Percentiles rank a stretch among this genome's conserved stretches.
Evolutionary conservation across 2,797 vertebrate genomes (phyloP).

Genomic region (Rhabdomys pumilio): DNA sequence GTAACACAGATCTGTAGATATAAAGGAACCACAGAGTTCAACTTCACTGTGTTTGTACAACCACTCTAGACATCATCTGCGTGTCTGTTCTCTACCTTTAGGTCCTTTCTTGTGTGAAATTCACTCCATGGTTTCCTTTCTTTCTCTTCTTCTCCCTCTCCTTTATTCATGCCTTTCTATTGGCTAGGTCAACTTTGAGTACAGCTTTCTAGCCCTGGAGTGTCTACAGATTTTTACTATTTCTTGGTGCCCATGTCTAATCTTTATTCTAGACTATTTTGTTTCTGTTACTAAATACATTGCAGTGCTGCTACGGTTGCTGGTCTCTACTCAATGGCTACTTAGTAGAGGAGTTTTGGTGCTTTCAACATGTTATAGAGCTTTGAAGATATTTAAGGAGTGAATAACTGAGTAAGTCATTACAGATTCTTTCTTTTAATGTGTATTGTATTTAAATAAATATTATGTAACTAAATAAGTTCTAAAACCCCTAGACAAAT

Average conservation of each 20-base stretch:
- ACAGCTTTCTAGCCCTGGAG: neutral
- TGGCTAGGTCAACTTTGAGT: neutral
- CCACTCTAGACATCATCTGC: neutral
- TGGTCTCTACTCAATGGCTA: neutral
- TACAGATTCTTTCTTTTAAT: constrained; percentile 27
- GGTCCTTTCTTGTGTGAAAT: neutral
- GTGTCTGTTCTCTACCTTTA: neutral
- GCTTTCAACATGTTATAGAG: neutral
- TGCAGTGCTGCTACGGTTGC: neutral
- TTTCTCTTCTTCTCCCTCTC: neutral
- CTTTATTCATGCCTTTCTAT: neutral
- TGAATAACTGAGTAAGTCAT: constrained; percentile 9
- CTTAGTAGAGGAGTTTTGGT: neutral
- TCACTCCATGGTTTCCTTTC: neutral
- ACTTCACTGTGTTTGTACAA: neutral
- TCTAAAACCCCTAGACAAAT: constrained; percentile 35
- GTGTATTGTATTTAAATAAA: constrained; percentile 60
- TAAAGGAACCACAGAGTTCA: constrained; percentile 22
- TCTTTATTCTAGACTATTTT: neutral
- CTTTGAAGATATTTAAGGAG: neutral
- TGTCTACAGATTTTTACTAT: neutral
- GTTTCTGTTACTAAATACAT: neutral
- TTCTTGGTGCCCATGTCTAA: neutral
- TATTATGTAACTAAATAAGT: neutral
- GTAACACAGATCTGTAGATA: neutral